Evolutionary conservation across 2,113 vertebrate genomes (phyloP).

Genomic region (Grantiella picta): DNA sequence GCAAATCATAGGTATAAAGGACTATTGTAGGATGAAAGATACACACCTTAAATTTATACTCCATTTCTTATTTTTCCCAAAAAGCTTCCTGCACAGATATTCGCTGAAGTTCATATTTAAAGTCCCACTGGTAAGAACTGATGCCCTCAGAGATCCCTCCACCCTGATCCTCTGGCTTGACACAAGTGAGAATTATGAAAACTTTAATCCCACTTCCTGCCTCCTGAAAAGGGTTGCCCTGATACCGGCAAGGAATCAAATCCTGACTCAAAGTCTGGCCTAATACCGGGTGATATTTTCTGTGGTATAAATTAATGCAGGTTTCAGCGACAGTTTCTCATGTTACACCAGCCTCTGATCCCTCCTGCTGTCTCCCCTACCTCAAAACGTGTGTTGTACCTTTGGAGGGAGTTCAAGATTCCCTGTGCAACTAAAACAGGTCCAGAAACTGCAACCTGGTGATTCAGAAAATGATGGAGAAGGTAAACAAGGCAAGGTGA

Average conservation of each 20-base stretch:
- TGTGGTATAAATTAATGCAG: neutral
- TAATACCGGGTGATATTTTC: neutral
- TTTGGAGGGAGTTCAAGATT: neutral
- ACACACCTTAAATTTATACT: neutral
- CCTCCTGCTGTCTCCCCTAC: neutral
- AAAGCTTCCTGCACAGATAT: neutral
- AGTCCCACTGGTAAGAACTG: neutral
- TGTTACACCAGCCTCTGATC: neutral
- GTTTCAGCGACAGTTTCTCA: neutral
- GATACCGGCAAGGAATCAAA: neutral
- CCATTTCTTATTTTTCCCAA: rapidly evolving
- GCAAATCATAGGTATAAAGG: neutral
- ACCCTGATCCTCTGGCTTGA: neutral
- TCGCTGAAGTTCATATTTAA: neutral
- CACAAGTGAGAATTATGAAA: neutral
- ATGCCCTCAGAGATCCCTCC: neutral
- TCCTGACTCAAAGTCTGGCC: neutral
- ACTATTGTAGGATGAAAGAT: neutral
- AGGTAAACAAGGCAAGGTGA: neutral
- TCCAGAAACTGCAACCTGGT: neutral
- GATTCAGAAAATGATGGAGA: slow-evolving; percentile 37
- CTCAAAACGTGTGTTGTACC: neutral
- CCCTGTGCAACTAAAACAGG: neutral
- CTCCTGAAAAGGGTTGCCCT: neutral
- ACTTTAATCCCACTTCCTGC: neutral